Evolutionary conservation across 2,113 vertebrate genomes (phyloP).

Genomic region (Vulpes ferrilata): DNA sequence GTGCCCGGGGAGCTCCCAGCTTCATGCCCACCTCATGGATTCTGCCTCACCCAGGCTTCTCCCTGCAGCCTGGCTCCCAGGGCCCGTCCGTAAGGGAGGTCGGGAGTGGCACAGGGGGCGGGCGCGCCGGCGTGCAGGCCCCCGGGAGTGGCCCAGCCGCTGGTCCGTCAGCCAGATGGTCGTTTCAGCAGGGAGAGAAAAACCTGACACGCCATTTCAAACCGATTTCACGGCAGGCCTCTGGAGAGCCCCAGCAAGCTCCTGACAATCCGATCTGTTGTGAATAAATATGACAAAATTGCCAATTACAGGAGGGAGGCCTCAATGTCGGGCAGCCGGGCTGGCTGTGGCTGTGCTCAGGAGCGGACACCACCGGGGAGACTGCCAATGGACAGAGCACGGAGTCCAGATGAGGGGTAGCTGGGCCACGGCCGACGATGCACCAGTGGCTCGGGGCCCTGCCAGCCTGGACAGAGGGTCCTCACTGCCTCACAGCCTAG

Average conservation of each 20-base stretch:
- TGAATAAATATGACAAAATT: slow-evolving; percentile 99
- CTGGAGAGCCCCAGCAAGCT: slow-evolving; percentile 92
- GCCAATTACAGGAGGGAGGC: slow-evolving; percentile 98
- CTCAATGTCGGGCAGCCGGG: slow-evolving; percentile 90
- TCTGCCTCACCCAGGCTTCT: background rate
- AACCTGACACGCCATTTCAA: slow-evolving; percentile 99
- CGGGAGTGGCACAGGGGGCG: slow-evolving; percentile 41
- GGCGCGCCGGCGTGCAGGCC: slow-evolving; percentile 68
- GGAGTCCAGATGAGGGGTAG: background rate
- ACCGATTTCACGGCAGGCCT: slow-evolving; percentile 98
- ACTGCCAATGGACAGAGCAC: background rate
- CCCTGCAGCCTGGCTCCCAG: slow-evolving; percentile 39
- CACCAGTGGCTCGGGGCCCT: background rate
- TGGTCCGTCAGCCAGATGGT: slow-evolving; percentile 98
- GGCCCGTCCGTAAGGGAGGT: background rate
- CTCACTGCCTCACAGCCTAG: background rate
- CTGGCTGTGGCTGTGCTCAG: background rate
- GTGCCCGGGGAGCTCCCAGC: accelerated
- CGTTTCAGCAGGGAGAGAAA: slow-evolving; percentile 93
- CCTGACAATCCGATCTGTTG: slow-evolving; percentile 95
- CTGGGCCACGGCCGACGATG: background rate
- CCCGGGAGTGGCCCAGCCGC: slow-evolving; percentile 92
- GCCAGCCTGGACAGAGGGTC: background rate
- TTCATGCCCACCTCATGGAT: accelerated
- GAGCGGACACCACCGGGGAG: background rate